phyloP scores from a whole-genome alignment of 2,797 vertebrate species.

The Liasis olivaceus region DNA sequence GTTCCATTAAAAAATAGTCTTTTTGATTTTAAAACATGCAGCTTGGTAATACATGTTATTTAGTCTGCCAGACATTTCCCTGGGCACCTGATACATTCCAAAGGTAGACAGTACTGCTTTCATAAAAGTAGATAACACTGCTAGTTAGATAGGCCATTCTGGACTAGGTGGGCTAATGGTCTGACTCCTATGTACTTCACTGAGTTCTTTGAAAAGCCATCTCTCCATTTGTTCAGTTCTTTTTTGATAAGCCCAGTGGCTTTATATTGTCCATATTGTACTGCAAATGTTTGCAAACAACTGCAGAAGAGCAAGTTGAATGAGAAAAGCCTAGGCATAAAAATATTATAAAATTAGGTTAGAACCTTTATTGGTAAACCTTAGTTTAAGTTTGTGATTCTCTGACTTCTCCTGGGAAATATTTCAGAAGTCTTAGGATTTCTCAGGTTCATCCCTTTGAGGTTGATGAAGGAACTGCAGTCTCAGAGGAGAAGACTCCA shows the following conservation, averaged over 20 bases:
- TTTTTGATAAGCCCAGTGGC: neutral
- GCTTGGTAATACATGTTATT: conserved; percentile 41
- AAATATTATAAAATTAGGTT: neutral
- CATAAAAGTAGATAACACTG: conserved; percentile 5
- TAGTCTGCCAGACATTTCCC: conserved; percentile 35
- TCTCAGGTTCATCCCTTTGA: neutral
- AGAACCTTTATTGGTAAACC: neutral
- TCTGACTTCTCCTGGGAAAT: neutral
- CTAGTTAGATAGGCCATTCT: neutral
- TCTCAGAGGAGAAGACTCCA: neutral
- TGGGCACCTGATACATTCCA: neutral
- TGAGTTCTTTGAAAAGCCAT: neutral
- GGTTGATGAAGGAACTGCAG: neutral
- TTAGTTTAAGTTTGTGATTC: neutral
- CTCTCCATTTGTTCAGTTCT: conserved; percentile 8
- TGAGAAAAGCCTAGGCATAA: neutral
- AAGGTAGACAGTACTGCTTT: neutral
- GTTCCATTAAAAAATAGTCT: conserved; percentile 15
- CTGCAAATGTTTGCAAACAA: neutral
- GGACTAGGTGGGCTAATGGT: neutral
- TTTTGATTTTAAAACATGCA: conserved; percentile 34
- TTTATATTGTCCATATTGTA: neutral
- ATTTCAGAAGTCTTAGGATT: neutral
- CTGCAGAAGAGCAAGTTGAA: neutral
- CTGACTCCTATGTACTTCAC: neutral